These are phyloP conservation scores for Crepidodera aurea DNA, from an alignment of 2,888 invertebrate genomes.

Conservation along the genomic window DNA sequence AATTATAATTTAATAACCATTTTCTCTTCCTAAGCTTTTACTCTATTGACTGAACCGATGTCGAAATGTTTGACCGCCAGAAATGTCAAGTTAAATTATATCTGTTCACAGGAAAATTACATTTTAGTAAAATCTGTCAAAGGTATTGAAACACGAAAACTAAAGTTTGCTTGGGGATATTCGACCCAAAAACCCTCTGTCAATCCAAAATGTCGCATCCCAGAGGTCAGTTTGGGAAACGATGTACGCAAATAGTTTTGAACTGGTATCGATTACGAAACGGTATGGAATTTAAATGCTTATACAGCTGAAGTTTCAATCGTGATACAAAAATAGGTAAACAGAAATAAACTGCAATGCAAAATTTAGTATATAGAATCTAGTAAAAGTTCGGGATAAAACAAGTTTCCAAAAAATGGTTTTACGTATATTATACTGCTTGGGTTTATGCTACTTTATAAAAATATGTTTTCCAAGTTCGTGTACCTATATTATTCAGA, in stretches of 20 bases:
- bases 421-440: no score
- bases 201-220: constrained; percentile 1
- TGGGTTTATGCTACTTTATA: no score
- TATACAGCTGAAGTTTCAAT: no score
- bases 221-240: background rate
- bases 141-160: constrained; percentile 4
- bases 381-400: no score
- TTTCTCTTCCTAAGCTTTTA: background rate
- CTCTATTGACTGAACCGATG: background rate
- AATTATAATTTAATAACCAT: no score
- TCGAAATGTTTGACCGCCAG: background rate
- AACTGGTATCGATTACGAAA: background rate
- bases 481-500: no score
- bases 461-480: no score
- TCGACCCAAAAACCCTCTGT: constrained; percentile 3
- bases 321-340: no score
- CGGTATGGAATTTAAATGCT: no score
- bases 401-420: no score
- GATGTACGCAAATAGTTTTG: background rate
- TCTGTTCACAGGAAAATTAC: constrained; percentile 6
- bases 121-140: constrained; percentile 6
- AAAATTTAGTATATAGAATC: no score
- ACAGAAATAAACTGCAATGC: no score
- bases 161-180: background rate
- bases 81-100: background rate